Evolutionary conservation across 2,113 vertebrate species (phyloP), one percentile per base, ranked within the genome.

Genomic region (Psettodes erumei): DNA sequence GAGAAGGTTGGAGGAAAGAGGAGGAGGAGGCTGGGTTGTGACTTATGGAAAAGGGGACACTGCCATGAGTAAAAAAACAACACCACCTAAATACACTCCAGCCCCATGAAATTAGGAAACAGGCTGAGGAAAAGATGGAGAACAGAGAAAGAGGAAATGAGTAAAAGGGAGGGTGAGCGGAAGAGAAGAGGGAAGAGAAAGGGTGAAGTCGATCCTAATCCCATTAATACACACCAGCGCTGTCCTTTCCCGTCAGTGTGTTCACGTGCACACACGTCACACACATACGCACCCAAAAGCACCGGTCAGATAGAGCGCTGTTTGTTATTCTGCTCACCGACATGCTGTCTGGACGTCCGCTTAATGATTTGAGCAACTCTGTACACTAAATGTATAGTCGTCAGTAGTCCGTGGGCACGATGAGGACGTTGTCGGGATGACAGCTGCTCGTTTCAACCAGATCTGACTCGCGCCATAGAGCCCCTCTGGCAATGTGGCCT

Each of bases 201-300:
- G 63, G 61, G 62, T 64, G 78, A 86, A 79, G 83, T 89, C 85
- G 54, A 86, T 90, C 65, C 70, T 91, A 93, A 93, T 90, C 79
- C 77, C 69, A 86, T 93, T 90, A 91, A 92, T 84, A 76, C 79
- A 82, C 67, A 81, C 76, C 60, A 54, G 47, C 53, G 73, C 59
- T 85, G 75, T 77, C 84, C 76, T 88, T n/a, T 81, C 75, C 72
- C 53, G 27, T 75, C 63, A 65, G 70, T 48, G 2, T 59, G 23
- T 77, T 51, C 40, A 59, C 75, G 47, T 51, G 10, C 63, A 59
- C 37, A 64, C 38, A 54, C 33, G 64, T 55, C 48, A 55, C 15
- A 62, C 51, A 38, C 6, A 45, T 21, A 56, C 30, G 54, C 40
- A 21, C 12, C 16, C 51, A 54, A 63, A 9, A 65, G 42, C 13